Base-by-base conservation (phyloP, 2,797 vertebrate genomes). In the Hozukius guyotensis region DNA sequence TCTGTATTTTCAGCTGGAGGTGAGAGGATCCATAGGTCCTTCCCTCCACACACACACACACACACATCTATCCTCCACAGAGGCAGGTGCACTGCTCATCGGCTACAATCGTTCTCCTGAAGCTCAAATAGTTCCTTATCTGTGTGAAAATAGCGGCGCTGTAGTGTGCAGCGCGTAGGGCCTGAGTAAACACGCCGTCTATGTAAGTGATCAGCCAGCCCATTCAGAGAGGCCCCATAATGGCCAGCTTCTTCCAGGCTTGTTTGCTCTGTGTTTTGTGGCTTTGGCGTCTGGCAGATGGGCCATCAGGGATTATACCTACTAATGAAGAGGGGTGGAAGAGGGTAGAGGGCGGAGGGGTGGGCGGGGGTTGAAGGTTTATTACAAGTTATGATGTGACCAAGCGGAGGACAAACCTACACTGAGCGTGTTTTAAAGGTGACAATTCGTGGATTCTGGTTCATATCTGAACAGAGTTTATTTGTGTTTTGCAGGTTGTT, bases 231-330 rank as follows among this genome's bases (percentile, higher is more conserved):
- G 83, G 74, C 75, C 81, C 82, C 71, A 29, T 80, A 91, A 90
- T 87, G 75, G 85, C 42, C 80, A 1, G 86, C 70, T 83, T 81
- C 82, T 89, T 90, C 66, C 82, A 56, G 74, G 78, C 60, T 36
- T 95, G 90, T 96, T 96, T 96, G 91, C 83, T 93, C 70, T 76
- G 66, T 88, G 85, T 92, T 94, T 87, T 88, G 82, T 60, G 14
- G 72, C 75, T 91, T 81, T 84, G 86, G 88, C 65, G 88, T 90
- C 60, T 84, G 91, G 92, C 95, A 96, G 94, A 95, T 95, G 94
- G 92, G 85, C 86, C 90, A 88, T 84, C 77, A 29, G 92, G 91
- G 92, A 95, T 96, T 96, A 84, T 31, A 86, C 89, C 88, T 91
- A 90, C 88, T 93, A 92, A 94, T 89, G 88, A 92, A 88, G 88